phyloP scores from a whole-genome alignment of 2,888 invertebrate species.

The Drosophila fungiperda region DNA sequence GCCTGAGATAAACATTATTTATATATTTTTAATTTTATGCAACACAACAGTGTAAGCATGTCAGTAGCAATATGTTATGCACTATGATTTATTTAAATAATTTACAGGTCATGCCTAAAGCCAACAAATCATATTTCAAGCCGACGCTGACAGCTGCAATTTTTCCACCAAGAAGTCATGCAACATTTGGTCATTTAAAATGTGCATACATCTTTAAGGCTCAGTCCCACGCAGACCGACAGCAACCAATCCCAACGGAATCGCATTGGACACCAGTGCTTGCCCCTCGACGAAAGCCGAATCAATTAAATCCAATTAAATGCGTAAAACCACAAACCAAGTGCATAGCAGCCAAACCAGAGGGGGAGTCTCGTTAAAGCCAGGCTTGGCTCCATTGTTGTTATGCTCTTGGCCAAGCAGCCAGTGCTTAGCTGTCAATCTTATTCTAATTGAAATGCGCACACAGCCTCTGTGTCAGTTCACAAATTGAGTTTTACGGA shows the following conservation, averaged over 20 bases:
- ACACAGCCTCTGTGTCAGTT: slow-evolving; percentile 34
- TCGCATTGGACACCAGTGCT: slow-evolving; percentile 5
- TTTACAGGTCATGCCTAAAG: slow-evolving; percentile 38
- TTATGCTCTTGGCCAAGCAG: slow-evolving; percentile 22
- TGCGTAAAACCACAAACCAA: slow-evolving; percentile 72
- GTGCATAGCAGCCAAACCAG: slow-evolving; percentile 58
- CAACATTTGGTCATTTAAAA: slow-evolving; percentile 48
- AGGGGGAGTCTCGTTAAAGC: slow-evolving; percentile 14
- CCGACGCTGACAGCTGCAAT: slow-evolving; percentile 73
- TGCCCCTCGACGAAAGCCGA: slow-evolving; percentile 42
- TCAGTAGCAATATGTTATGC: slow-evolving; percentile 55
- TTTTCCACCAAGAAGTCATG: slow-evolving; percentile 64
- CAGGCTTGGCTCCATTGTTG: slow-evolving; percentile 48
- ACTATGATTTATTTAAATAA: slow-evolving; percentile 61
- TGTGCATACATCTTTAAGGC: slow-evolving; percentile 48
- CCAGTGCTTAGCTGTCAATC: slow-evolving; percentile 67
- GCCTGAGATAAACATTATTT: not conserved
- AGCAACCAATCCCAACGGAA: slow-evolving; percentile 14
- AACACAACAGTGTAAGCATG: slow-evolving; percentile 19
- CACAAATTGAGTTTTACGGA: slow-evolving; percentile 74
- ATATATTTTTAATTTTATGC: slow-evolving; percentile 15
- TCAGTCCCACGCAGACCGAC: not conserved
- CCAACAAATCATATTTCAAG: slow-evolving; percentile 66
- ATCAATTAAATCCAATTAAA: slow-evolving; percentile 80
- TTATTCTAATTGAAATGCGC: slow-evolving; percentile 69